Percentiles rank a stretch among this genome's conserved stretches.
Conservation (phyloP, 2,888 invertebrate genomes). For the Trichogramma dendrolimi region DNA sequence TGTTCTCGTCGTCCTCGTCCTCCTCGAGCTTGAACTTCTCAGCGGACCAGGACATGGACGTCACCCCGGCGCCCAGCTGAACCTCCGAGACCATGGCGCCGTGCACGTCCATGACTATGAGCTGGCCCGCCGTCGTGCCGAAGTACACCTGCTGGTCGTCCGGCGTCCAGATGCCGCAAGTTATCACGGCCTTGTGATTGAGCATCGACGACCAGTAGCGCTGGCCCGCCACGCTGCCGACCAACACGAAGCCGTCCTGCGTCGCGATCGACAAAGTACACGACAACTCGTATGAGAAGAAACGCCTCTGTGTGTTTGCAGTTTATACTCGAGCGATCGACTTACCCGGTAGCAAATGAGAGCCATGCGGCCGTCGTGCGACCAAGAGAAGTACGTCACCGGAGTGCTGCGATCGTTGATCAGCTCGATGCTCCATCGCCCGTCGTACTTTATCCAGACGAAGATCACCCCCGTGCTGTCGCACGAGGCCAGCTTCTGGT, state of each 20-base stretch:
- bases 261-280: slow-evolving; percentile 11
- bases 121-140: slow-evolving; percentile 89
- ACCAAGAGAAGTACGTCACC: slow-evolving; percentile 98
- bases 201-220: slow-evolving; percentile 98
- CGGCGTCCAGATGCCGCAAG: slow-evolving; percentile 97
- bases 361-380: slow-evolving; percentile 97
- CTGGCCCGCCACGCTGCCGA: slow-evolving; percentile 95
- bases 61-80: slow-evolving; percentile 62
- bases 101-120: slow-evolving; percentile 95
- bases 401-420: slow-evolving; percentile 97
- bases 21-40: slow-evolving; percentile 98
- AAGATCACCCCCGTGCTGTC: slow-evolving; percentile 97
- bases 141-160: slow-evolving; percentile 97
- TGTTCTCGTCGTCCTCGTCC: slow-evolving; percentile 63
- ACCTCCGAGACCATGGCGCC: slow-evolving; percentile 92
- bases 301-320: not conserved
- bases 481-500: slow-evolving; percentile 95
- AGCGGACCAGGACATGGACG: slow-evolving; percentile 93
- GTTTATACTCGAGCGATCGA: not conserved
- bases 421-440: slow-evolving; percentile 96
- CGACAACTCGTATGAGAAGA: not conserved
- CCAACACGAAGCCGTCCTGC: slow-evolving; percentile 95
- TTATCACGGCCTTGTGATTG: slow-evolving; percentile 88
- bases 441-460: slow-evolving; percentile 99
- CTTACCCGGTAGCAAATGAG: slow-evolving; percentile 91